phyloP scores from a whole-genome alignment of 2,888 invertebrate genomes.

The Callinectes sapidus region DNA sequence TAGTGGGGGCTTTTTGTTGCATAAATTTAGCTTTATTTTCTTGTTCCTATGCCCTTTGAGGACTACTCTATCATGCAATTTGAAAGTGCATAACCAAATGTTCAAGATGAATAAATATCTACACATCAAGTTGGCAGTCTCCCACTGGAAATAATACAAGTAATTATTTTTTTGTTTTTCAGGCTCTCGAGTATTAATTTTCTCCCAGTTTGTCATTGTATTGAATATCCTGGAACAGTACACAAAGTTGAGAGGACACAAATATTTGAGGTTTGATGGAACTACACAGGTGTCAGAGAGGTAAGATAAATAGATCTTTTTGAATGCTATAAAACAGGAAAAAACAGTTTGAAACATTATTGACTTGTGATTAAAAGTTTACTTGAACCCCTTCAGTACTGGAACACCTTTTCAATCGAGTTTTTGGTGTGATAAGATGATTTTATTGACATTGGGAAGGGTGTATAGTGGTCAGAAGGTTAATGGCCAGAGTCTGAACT shows the following conservation, averaged over 20 bases:
- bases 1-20: background rate
- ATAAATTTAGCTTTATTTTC: background rate
- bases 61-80: background rate
- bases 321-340: background rate
- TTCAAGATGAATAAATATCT: background rate
- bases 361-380: too few relatives aligned
- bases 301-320: slow-evolving; percentile 75
- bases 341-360: too few relatives aligned
- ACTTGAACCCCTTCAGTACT: too few relatives aligned
- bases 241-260: slow-evolving; percentile 83
- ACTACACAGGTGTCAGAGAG: slow-evolving; percentile 89
- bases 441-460: too few relatives aligned
- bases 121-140: too few relatives aligned
- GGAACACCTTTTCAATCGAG: too few relatives aligned
- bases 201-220: slow-evolving; percentile 97
- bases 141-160: background rate
- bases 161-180: background rate
- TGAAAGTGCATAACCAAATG: background rate
- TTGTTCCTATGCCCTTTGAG: background rate
- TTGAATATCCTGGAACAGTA: slow-evolving; percentile 94
- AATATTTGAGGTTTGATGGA: slow-evolving; percentile 91
- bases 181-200: slow-evolving; percentile 83
- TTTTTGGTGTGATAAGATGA: too few relatives aligned
- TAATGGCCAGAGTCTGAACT: too few relatives aligned
- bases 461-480: too few relatives aligned